Evolutionary conservation across 2,797 vertebrate species (phyloP).

Genomic region (Podargus strigoides): DNA sequence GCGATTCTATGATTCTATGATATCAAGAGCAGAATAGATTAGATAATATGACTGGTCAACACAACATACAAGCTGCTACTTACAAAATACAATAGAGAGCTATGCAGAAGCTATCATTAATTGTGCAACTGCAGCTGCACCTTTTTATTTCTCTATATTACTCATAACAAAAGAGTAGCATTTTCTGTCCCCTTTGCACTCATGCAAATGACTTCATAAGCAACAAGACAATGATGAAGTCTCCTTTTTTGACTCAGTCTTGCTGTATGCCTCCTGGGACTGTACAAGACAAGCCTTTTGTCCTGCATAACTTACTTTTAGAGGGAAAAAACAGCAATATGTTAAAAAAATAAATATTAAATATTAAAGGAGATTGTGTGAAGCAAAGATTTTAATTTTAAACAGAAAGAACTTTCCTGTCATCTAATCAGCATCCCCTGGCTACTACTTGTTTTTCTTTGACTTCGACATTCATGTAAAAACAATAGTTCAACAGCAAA

Average conservation of each 20-base stretch:
- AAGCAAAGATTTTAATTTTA: not conserved
- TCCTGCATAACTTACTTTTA: not conserved
- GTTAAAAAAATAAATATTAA: not conserved
- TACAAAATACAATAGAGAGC: not conserved
- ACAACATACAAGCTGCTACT: not conserved
- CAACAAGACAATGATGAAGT: not conserved
- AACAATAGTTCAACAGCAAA: not conserved
- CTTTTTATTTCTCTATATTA: not conserved
- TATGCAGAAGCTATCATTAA: not conserved
- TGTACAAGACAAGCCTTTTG: not conserved
- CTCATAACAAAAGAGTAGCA: not conserved
- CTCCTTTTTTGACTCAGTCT: rapidly evolving
- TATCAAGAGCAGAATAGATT: not conserved
- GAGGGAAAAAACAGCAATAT: not conserved
- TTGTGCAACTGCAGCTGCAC: not conserved
- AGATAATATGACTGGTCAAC: not conserved
- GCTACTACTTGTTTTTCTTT: not conserved
- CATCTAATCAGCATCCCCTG: not conserved
- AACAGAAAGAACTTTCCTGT: not conserved
- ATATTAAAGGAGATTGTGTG: not conserved
- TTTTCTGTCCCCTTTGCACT: not conserved
- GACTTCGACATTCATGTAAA: not conserved
- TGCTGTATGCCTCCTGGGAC: not conserved
- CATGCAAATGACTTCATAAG: not conserved
- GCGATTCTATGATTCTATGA: not conserved